A percentile compares a stretch with the other conserved stretches of the same genome.
phyloP scores from a whole-genome alignment of 2,888 invertebrate species.

The Pyrrhopygopsis socrates region DNA sequence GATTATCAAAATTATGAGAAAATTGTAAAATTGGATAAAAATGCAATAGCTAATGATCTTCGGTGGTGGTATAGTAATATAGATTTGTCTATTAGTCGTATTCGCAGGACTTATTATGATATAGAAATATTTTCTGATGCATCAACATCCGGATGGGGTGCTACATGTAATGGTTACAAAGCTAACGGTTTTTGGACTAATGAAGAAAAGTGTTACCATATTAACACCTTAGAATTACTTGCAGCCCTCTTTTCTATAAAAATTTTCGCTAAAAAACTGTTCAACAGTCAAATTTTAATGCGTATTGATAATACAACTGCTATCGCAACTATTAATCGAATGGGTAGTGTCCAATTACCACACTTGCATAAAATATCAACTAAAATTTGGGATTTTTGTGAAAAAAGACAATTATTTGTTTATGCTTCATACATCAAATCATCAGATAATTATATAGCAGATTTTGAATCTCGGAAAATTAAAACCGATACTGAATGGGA shows the following conservation, averaged over 20 bases:
- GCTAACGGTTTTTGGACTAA: background rate
- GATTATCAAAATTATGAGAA: background rate
- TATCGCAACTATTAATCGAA: background rate
- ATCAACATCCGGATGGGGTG: background rate
- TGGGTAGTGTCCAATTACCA: background rate
- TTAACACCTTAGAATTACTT: background rate
- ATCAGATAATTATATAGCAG: background rate
- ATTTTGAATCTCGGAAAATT: background rate
- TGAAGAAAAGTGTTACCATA: background rate
- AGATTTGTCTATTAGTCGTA: background rate
- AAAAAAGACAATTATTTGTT: background rate
- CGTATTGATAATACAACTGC: background rate
- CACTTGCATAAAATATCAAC: background rate
- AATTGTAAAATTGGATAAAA: too few species aligned
- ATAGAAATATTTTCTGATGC: background rate
- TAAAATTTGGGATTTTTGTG: background rate
- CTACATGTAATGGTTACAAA: background rate
- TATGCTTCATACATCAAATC: background rate
- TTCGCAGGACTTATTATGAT: background rate
- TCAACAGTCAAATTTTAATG: background rate
- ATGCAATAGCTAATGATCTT: background rate
- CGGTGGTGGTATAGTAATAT: background rate
- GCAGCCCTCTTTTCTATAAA: background rate
- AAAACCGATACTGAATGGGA: background rate
- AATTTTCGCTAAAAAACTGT: background rate